A percentile compares a stretch with the other conserved stretches of the same genome.
These are phyloP conservation scores for Gastrophryne carolinensis DNA, from an alignment of 2,797 vertebrate genomes.

Conservation along the genomic window DNA sequence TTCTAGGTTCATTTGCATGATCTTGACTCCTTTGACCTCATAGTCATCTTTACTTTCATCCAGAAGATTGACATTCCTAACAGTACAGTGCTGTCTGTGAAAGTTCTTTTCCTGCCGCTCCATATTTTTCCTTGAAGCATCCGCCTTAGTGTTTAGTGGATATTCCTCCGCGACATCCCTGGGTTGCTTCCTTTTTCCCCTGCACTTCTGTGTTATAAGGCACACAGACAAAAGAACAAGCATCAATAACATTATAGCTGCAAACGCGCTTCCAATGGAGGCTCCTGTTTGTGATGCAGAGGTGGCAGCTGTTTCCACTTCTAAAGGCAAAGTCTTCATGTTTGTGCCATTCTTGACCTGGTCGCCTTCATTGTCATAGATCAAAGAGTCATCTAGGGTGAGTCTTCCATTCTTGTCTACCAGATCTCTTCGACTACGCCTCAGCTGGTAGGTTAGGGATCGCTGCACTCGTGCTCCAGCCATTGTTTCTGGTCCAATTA, in stretches of 20 bases:
- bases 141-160: conserved; percentile 88
- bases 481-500: conserved; percentile 84
- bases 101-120: conserved; percentile 74
- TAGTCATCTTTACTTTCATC: conserved; percentile 65
- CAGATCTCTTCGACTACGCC: conserved; percentile 75
- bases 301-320: conserved; percentile 70
- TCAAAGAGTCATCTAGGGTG: conserved; percentile 85
- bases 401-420: conserved; percentile 69
- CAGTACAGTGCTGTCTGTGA: conserved; percentile 79
- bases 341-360: conserved; percentile 96
- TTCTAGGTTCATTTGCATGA: conserved; percentile 87
- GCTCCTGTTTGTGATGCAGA: conserved; percentile 80
- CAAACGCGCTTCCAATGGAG: conserved; percentile 82
- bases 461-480: conserved; percentile 82
- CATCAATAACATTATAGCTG: conserved; percentile 75
- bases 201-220: conserved; percentile 78
- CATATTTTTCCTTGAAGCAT: conserved; percentile 73
- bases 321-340: conserved; percentile 88
- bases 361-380: conserved; percentile 96
- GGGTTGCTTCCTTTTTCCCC: conserved; percentile 55
- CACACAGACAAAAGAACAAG: conserved; percentile 78
- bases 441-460: conserved; percentile 71
- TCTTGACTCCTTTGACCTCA: conserved; percentile 70
- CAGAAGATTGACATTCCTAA: conserved; percentile 80
- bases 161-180: conserved; percentile 71